These are phyloP conservation scores for Tinea pellionella DNA, from an alignment of 2,888 invertebrate genomes.

Conservation along the genomic window DNA sequence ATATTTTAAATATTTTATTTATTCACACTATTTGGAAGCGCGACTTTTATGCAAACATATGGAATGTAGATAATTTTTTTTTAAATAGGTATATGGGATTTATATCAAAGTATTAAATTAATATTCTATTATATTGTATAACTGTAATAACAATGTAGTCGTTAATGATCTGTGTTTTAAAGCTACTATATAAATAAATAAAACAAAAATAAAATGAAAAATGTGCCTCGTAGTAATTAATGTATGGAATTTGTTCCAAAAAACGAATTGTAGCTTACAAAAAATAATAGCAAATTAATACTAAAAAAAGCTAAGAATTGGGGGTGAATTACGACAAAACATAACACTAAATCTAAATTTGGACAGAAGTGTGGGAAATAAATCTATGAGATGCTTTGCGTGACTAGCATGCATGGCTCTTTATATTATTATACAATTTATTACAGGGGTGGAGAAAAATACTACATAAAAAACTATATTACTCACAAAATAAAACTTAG, in stretches of 20 bases:
- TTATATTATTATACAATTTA: slow-evolving; percentile 63
- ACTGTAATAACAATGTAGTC: too few relatives aligned
- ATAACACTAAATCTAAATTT: slow-evolving; percentile 67
- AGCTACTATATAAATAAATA: too few relatives aligned
- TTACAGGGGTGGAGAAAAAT: slow-evolving; percentile 43
- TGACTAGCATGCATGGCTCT: slow-evolving; percentile 54
- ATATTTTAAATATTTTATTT: neutral
- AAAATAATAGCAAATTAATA: too few relatives aligned
- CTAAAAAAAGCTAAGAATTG: slow-evolving; percentile 24
- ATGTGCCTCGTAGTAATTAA: too few relatives aligned
- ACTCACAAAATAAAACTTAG: neutral
- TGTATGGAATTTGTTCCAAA: neutral
- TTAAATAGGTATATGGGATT: too few relatives aligned
- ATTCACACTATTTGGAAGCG: too few relatives aligned
- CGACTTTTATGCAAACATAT: too few relatives aligned
- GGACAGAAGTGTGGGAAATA: slow-evolving; percentile 64
- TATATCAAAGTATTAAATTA: too few relatives aligned
- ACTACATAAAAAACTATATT: neutral
- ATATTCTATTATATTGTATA: too few relatives aligned
- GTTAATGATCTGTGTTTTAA: too few relatives aligned
- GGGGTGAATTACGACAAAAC: slow-evolving; percentile 47
- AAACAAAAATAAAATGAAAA: too few relatives aligned
- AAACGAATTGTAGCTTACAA: slow-evolving; percentile 5
- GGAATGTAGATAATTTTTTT: too few relatives aligned
- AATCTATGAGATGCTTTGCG: slow-evolving; percentile 65